Evolutionary conservation across 2,888 invertebrate genomes (phyloP).

Genomic region (Campoplex capitator): DNA sequence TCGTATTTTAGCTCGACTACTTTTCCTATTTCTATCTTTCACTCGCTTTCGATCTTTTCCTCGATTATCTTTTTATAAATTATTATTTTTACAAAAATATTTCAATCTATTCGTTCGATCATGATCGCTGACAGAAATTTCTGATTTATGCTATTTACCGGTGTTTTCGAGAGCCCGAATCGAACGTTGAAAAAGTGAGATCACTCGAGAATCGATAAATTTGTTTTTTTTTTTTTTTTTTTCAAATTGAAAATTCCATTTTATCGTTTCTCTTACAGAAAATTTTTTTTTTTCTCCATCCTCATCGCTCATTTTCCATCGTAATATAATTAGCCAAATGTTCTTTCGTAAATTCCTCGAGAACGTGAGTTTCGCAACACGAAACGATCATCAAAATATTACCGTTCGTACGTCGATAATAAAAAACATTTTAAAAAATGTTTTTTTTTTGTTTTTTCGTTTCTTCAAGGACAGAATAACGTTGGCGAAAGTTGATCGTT

Average conservation of each 20-base stretch:
- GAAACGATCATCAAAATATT: background rate
- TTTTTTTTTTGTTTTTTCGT: no score
- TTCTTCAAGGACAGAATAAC: no score
- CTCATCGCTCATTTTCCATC: background rate
- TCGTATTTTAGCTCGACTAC: background rate
- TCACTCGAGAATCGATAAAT: conserved; percentile 10
- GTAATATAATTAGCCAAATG: background rate
- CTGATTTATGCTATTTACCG: no score
- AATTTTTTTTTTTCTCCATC: background rate
- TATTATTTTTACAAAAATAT: no score
- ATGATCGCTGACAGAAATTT: no score
- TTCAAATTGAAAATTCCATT: no score
- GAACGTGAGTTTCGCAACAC: background rate
- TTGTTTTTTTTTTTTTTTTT: no score
- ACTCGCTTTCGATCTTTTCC: background rate
- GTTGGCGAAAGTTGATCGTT: no score
- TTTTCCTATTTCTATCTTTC: background rate
- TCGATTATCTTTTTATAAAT: background rate
- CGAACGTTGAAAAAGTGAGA: background rate
- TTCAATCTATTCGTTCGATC: no score
- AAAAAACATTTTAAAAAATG: no score
- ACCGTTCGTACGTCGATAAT: no score
- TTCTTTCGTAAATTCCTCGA: background rate
- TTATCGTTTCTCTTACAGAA: background rate
- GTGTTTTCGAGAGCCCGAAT: background rate